phyloP scores from a whole-genome alignment of 2,888 invertebrate genomes.

The Megamerina dolium region DNA sequence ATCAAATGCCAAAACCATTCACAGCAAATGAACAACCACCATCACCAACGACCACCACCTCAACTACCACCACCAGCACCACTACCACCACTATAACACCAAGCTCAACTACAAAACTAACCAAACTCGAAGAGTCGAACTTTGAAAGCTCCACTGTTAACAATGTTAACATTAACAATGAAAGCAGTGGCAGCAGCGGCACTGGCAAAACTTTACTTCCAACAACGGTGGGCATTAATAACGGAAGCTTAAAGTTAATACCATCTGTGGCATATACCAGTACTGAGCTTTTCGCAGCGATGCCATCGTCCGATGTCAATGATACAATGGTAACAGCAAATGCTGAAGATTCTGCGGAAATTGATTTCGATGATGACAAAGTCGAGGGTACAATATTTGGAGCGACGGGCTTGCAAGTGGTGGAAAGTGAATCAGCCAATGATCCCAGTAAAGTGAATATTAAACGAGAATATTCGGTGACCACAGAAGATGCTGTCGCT shows the following conservation, averaged over 20 bases:
- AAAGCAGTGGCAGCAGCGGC: not conserved
- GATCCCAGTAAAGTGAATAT: conserved; percentile 42
- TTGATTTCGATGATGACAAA: not conserved
- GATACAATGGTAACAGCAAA: no score
- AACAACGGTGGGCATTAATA: conserved; percentile 21
- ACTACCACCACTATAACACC: not conserved
- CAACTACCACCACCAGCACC: conserved; percentile 1
- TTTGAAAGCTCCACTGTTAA: conserved; percentile 1
- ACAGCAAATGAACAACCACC: conserved; percentile 19
- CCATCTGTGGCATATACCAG: conserved; percentile 36
- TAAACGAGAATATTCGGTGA: conserved; percentile 34
- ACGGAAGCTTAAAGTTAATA: conserved; percentile 38
- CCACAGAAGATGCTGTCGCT: conserved; percentile 28
- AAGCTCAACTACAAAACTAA: not conserved
- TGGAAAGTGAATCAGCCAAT: conserved; percentile 20
- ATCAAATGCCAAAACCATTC: conserved; percentile 32
- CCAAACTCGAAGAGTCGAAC: not conserved
- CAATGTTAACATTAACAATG: not conserved
- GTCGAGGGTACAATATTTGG: conserved; percentile 45
- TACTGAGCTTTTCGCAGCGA: no score
- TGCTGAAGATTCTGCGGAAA: no score
- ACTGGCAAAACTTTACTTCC: conserved; percentile 10
- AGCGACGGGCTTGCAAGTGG: conserved; percentile 38
- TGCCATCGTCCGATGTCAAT: no score
- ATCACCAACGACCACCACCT: conserved; percentile 4